Base-by-base conservation (phyloP, 2,888 invertebrate species). In the Macaria notata region DNA sequence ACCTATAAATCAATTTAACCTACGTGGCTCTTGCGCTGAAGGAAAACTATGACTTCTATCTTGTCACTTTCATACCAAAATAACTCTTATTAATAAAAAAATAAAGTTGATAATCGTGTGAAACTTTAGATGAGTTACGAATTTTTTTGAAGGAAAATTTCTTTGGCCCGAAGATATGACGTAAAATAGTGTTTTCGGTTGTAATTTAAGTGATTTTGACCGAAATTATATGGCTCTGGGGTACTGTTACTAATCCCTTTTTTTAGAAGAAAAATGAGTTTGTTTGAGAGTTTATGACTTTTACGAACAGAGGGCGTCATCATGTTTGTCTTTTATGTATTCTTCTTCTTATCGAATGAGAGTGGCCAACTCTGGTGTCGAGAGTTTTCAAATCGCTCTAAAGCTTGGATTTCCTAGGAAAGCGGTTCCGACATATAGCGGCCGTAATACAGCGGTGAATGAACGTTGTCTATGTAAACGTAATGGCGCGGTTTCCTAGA, bases 191-290 rank as follows among this genome's bases (percentile, higher is more conserved):
- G 78, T 70, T 72, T 51, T 42, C 4, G 75, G 76, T 69, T 78
- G 73, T 79, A 78, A 81, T 81, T 80, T 78, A 84, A 82, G 82
- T 79, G 81, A 79, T 78, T 81, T 76, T 75, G 76, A 78, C 75
- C 66, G 71, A 75, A 75, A 73, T 74, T 43, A 79, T 79, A 76
- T 75, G 62, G 65, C 73, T 73, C 63, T 46, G 9, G 66, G 71
- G 75, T 70, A 68, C 72, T 67, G 69, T 44, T 71, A 64, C 69
- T 73, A 76, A 74, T 74, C 72, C 61, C 62, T 67, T 71, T 75
- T 71, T 74, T 72, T 71, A 66, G 62, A 57, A 67, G 67, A 38
- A 38, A 6, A 9, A 29, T 31, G 7, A 31, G 5, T 7, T 30
- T 41, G 31, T 41, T 41, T 41, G 41, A n/a, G 9, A 4, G 41